Conservation (phyloP, 1,140 invertebrate species). For the Drosophila azteca region DNA sequence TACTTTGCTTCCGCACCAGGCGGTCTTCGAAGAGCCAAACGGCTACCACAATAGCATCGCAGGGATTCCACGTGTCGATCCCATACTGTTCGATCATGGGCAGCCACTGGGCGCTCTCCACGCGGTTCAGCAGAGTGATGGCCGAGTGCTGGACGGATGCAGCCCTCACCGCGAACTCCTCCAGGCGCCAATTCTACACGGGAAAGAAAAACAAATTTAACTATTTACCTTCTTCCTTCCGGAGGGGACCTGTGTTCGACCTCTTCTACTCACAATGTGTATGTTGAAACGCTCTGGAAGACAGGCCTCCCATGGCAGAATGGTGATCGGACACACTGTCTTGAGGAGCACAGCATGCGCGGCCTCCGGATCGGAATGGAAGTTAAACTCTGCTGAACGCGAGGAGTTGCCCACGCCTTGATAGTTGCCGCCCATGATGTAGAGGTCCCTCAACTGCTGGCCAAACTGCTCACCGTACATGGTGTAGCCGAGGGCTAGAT, state of each 20-base stretch:
- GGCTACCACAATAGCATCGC: slow-evolving; percentile 86
- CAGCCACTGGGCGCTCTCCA: slow-evolving; percentile 84
- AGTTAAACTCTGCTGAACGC: slow-evolving; percentile 91
- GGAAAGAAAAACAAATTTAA: background rate
- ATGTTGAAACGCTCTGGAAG: slow-evolving; percentile 82
- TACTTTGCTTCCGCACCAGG: slow-evolving; percentile 69
- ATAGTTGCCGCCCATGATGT: slow-evolving; percentile 91
- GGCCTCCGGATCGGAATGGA: slow-evolving; percentile 91
- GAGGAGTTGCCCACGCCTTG: slow-evolving; percentile 88
- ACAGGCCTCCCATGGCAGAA: slow-evolving; percentile 88
- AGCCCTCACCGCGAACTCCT: slow-evolving; percentile 53
- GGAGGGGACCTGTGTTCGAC: background rate
- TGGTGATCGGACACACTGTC: slow-evolving; percentile 85
- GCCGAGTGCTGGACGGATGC: slow-evolving; percentile 49
- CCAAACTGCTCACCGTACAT: slow-evolving; percentile 87
- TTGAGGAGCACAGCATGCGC: slow-evolving; percentile 88
- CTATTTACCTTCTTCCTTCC: background rate
- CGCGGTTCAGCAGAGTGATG: slow-evolving; percentile 85
- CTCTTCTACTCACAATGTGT: slow-evolving; percentile 83
- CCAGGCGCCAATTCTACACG: slow-evolving; percentile 85
- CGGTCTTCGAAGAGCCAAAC: slow-evolving; percentile 84
- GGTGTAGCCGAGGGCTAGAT: slow-evolving; percentile 89
- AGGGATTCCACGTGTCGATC: slow-evolving; percentile 84
- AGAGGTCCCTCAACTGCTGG: slow-evolving; percentile 86
- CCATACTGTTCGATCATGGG: slow-evolving; percentile 49